These are phyloP conservation scores for Hippocampus barbouri DNA, from an alignment of 2,113 vertebrate species.

Conservation along the genomic window DNA sequence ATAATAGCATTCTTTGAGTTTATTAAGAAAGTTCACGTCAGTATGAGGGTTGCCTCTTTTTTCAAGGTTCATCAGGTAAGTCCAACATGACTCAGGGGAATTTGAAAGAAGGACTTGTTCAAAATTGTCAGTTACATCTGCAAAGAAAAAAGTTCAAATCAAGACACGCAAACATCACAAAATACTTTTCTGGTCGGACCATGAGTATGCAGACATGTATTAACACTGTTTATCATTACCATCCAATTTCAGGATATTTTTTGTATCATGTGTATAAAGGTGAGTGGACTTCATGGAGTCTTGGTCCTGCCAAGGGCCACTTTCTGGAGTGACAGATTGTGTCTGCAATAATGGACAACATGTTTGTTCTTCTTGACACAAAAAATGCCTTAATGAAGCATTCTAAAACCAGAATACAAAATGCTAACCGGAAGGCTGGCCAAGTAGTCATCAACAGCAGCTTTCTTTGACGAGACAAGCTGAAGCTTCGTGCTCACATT, in stretches of 20 bases:
- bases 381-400: not conserved
- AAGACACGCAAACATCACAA: not conserved
- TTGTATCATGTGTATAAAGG: constrained; percentile 48
- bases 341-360: constrained; percentile 35
- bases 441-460: constrained; percentile 33
- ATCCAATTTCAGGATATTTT: constrained; percentile 40
- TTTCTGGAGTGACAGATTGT: constrained; percentile 55
- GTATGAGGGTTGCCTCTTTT: constrained; percentile 78
- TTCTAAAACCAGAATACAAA: not conserved
- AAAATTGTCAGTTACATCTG: constrained; percentile 84
- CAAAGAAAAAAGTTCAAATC: constrained; percentile 2
- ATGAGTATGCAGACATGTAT: not conserved
- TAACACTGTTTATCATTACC: constrained; percentile 32
- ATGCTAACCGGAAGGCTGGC: constrained; percentile 52
- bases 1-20: constrained; percentile 84
- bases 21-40: constrained; percentile 76
- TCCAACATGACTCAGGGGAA: constrained; percentile 83
- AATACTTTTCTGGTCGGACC: not conserved
- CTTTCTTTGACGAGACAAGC: constrained; percentile 51
- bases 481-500: constrained; percentile 31
- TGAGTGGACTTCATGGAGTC: constrained; percentile 56
- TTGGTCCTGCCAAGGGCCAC: constrained; percentile 41
- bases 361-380: not conserved
- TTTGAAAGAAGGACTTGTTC: constrained; percentile 80
- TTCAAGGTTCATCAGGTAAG: constrained; percentile 81